These are phyloP conservation scores for Taphrorychus bicolor DNA, from an alignment of 2,888 invertebrate species.

Conservation along the genomic window DNA sequence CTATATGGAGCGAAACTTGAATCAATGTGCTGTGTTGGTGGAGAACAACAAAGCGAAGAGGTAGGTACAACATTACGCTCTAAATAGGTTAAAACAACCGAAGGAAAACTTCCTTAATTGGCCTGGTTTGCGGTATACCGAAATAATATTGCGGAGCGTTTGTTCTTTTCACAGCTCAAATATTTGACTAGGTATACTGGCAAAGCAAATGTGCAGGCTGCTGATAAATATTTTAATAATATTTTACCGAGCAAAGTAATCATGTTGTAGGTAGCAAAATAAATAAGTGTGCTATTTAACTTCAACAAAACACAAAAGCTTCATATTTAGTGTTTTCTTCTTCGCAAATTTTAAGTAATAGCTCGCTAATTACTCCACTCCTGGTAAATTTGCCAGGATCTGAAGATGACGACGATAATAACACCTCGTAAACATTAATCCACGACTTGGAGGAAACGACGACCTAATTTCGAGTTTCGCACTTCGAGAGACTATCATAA, in stretches of 20 bases:
- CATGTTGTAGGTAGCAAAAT: no score
- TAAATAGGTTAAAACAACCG: conserved; percentile 22
- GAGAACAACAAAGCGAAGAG: neutral
- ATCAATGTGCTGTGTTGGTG: neutral
- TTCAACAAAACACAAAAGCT: no score
- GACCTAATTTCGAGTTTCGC: neutral
- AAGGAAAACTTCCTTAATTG: conserved; percentile 18
- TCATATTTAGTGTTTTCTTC: no score
- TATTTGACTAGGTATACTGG: conserved; percentile 2
- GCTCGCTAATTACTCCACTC: no score
- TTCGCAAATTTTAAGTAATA: no score
- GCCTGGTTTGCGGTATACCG: conserved; percentile 15
- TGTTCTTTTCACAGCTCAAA: conserved; percentile 16
- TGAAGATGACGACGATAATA: no score
- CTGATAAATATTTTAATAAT: neutral
- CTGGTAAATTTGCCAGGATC: no score
- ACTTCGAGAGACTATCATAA: no score
- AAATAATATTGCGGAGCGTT: conserved; percentile 14
- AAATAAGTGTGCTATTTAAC: no score
- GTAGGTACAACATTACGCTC: neutral
- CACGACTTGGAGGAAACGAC: no score
- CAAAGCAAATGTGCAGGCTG: neutral
- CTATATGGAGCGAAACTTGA: no score
- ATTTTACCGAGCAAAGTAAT: neutral
- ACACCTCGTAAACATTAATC: no score